Conservation (phyloP, 2,888 invertebrate species). For the Lymantria dispar region DNA sequence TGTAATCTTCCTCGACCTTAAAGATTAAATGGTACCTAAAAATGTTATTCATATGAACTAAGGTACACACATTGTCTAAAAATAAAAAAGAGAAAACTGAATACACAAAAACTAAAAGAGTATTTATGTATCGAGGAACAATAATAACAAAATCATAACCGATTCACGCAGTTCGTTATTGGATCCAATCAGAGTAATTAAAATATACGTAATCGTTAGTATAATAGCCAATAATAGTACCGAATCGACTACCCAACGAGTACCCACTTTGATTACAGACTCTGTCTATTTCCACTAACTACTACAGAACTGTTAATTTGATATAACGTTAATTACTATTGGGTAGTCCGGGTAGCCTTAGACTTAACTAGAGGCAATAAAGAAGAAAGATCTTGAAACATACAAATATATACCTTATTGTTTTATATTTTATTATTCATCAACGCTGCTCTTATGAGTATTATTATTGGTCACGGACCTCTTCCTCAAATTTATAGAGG, state of each 20-base stretch:
- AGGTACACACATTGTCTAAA: background rate
- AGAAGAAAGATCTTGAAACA: background rate
- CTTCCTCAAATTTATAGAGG: background rate
- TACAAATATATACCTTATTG: background rate
- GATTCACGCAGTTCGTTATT: constrained; percentile 38
- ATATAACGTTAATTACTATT: constrained; percentile 26
- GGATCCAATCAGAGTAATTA: constrained; percentile 44
- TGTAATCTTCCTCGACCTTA: too few relatives aligned
- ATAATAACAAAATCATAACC: constrained; percentile 22
- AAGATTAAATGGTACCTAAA: too few relatives aligned
- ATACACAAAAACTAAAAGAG: background rate
- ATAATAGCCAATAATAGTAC: constrained; percentile 45
- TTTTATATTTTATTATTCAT: background rate
- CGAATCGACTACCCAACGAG: constrained; percentile 13
- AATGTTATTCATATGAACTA: too few relatives aligned
- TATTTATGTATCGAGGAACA: background rate
- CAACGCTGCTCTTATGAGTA: background rate
- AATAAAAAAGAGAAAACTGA: background rate
- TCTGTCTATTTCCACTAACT: constrained; percentile 36
- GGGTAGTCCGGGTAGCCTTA: constrained; percentile 17
- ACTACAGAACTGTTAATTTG: constrained; percentile 31
- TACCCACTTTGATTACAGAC: constrained; percentile 17
- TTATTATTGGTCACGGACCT: background rate
- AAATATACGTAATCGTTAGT: constrained; percentile 48
- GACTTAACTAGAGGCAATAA: constrained; percentile 12